Evolutionary conservation across 1,140 invertebrate species (phyloP).

Genomic region (Limonius californicus): DNA sequence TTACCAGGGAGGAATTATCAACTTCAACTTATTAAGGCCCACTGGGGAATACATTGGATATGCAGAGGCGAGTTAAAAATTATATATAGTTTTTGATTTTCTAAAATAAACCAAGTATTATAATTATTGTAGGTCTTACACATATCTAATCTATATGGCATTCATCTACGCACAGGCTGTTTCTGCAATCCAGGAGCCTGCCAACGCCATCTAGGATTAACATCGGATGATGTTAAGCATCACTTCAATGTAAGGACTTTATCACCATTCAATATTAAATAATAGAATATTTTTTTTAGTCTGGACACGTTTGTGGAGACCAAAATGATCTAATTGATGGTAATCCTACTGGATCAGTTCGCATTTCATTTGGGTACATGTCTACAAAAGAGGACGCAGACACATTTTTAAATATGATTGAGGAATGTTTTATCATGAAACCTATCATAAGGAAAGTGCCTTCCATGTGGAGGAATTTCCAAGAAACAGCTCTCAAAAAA

Average conservation of each 20-base stretch:
- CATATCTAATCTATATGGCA: constrained; percentile 80
- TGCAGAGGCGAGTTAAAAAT: constrained; percentile 70
- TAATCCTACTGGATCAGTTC: constrained; percentile 84
- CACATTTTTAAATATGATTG: constrained; percentile 69
- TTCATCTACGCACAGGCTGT: constrained; percentile 88
- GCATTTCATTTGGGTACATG: constrained; percentile 93
- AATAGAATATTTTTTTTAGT: constrained; percentile 51
- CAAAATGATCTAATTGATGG: constrained; percentile 84
- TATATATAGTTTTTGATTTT: neutral
- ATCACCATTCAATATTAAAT: neutral
- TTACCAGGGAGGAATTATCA: constrained; percentile 80
- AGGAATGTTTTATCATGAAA: constrained; percentile 58
- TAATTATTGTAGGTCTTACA: constrained; percentile 77
- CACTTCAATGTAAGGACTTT: constrained; percentile 68
- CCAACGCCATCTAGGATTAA: constrained; percentile 72
- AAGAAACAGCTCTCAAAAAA: neutral
- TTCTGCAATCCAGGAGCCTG: constrained; percentile 97
- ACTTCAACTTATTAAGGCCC: constrained; percentile 80
- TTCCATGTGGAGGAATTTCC: neutral
- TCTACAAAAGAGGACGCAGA: constrained; percentile 72
- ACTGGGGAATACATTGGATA: constrained; percentile 82
- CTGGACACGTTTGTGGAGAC: constrained; percentile 92
- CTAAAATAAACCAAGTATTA: no score
- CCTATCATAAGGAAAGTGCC: constrained; percentile 28
- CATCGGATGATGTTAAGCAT: constrained; percentile 63